A percentile compares a stretch with the other conserved stretches of the same genome.
These are phyloP conservation scores for Clinocottus analis DNA, from an alignment of 2,113 vertebrate species.

Conservation along the genomic window DNA sequence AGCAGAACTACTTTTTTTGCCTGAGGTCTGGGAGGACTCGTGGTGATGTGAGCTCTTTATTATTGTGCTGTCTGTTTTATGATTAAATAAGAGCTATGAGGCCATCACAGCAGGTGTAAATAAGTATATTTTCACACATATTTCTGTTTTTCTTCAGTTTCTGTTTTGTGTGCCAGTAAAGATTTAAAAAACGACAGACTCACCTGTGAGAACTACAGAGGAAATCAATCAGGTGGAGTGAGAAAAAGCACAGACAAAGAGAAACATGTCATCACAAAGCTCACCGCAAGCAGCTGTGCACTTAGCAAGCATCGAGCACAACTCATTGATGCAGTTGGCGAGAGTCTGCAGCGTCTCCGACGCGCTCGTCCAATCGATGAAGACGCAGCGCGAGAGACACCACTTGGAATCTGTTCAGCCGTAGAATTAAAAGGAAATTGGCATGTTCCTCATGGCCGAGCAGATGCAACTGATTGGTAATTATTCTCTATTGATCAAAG, in stretches of 20 bases:
- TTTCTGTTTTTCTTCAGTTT: not conserved
- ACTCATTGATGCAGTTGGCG: slow-evolving; percentile 20
- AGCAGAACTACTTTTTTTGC: not conserved
- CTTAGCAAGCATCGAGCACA: slow-evolving; percentile 23
- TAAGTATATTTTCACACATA: not conserved
- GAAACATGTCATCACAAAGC: slow-evolving; percentile 40
- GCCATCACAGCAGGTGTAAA: not conserved
- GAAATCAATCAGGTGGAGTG: slow-evolving; percentile 51
- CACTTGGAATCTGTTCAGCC: slow-evolving; percentile 47
- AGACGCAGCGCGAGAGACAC: slow-evolving; percentile 13
- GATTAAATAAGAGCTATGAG: not conserved
- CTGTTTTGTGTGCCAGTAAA: not conserved
- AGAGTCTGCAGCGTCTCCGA: slow-evolving; percentile 30
- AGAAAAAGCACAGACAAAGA: slow-evolving; percentile 51
- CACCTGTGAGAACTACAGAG: slow-evolving; percentile 83
- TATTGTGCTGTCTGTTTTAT: not conserved
- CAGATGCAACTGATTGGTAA: slow-evolving; percentile 52
- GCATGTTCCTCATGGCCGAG: slow-evolving; percentile 39
- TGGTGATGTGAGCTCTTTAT: not conserved
- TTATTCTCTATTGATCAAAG: slow-evolving; percentile 61
- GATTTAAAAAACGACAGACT: slow-evolving; percentile 61
- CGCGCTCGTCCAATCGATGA: slow-evolving; percentile 40
- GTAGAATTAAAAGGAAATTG: slow-evolving; percentile 50
- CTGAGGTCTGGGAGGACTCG: not conserved
- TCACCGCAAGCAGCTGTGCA: slow-evolving; percentile 5